Evolutionary conservation across 2,888 invertebrate genomes (phyloP), one percentile per base, ranked within the genome.

Genomic region (Mythimna ferrago): DNA sequence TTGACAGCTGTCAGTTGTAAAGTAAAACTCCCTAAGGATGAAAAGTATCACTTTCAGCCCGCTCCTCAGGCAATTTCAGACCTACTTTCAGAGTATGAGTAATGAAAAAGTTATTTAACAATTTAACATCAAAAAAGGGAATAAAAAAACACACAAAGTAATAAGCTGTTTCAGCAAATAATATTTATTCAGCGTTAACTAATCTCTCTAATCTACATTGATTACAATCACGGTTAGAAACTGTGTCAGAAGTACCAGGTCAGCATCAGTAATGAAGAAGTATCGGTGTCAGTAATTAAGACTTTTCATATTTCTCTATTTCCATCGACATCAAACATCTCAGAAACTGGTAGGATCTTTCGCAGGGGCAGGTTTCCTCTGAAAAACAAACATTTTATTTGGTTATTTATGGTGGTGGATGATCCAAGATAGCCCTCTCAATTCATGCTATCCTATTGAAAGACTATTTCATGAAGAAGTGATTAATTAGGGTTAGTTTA

Each of bases 331-430:
- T 96, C 9, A 97, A 83, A 82, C 97, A 97, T 83, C 96, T 96
- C n/a, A 95, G 86, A 76, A 96, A 97, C 65, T 93, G 91, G 85
- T 97, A 97, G 0, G 96, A 92, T 76, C 94, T 92, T 2, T 96
- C 94, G 78, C 97, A 97, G 54, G 92, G 92, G 89, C 97, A 96
- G 0, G 89, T 87, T 85, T 95, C 95, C 71, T 89, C 96, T 96
- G 92, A 64, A 93, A 93, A 69, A 70, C 1, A 0, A 2, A 6
- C 32, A 54, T 21, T 5, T 11, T 54, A 54, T 11, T 10, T 54
- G 5, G 3, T 44, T 44, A 44, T 44, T 44, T 44, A 5, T 4
- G 11, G 44, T 4, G 11, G 44, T 44, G 5, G 14, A 44, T 44
- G 14, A 14, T 44, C 5, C 14, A 44, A 11, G 14, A 5, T 14